phyloP scores from a whole-genome alignment of 2,113 vertebrate species.

The Hypanus sabinus region DNA sequence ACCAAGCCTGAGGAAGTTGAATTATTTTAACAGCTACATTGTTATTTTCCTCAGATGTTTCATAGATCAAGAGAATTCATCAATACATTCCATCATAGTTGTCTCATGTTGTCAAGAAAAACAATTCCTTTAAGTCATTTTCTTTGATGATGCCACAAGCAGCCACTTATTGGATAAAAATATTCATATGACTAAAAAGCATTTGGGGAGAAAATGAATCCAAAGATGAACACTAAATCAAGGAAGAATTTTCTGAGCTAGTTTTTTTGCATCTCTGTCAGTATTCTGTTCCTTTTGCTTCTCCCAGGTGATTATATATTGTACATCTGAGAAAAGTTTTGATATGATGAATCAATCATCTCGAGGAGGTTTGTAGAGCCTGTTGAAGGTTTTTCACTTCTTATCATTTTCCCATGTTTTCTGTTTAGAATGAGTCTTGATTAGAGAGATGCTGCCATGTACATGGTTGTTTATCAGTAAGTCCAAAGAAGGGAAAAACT shows the following conservation, averaged over 20 bases:
- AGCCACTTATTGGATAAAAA: neutral
- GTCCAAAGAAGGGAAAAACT: neutral
- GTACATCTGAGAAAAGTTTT: neutral
- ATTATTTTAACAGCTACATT: conserved; percentile 19
- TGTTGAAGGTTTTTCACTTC: neutral
- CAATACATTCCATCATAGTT: conserved; percentile 13
- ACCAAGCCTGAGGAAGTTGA: conserved; percentile 5
- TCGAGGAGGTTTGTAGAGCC: neutral
- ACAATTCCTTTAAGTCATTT: neutral
- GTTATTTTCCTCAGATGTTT: neutral
- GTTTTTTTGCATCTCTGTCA: neutral
- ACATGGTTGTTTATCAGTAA: neutral
- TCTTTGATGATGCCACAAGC: neutral
- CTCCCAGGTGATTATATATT: neutral
- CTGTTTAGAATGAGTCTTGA: neutral
- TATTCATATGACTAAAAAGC: neutral
- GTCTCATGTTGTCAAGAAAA: neutral
- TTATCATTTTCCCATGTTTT: neutral
- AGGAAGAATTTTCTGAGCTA: neutral
- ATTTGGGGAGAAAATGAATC: neutral
- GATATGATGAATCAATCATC: neutral
- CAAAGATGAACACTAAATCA: neutral
- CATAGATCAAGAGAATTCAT: conserved; percentile 13
- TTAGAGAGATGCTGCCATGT: neutral
- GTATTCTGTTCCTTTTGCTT: neutral